phyloP scores from a whole-genome alignment of 2,113 vertebrate species.

The Synodontis membranacea region DNA sequence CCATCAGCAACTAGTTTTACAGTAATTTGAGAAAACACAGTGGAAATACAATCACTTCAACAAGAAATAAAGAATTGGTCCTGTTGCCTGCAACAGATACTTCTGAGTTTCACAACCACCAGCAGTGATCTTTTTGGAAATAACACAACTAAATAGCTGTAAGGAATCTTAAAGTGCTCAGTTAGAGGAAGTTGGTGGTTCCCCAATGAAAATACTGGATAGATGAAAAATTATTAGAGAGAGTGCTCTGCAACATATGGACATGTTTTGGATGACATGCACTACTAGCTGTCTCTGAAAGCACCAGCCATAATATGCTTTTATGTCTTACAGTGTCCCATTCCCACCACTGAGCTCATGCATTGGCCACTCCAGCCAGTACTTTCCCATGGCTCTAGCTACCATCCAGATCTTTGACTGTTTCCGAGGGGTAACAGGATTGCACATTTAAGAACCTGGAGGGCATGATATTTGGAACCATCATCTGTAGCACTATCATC shows the following conservation, averaged over 20 bases:
- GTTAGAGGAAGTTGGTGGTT: constrained; percentile 62
- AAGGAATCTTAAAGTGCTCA: constrained; percentile 57
- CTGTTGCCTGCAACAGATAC: constrained; percentile 54
- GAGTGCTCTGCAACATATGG: constrained; percentile 48
- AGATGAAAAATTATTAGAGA: constrained; percentile 62
- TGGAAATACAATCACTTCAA: constrained; percentile 21
- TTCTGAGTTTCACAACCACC: constrained; percentile 59
- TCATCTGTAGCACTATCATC: not conserved
- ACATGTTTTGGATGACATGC: constrained; percentile 63
- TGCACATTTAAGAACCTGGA: not conserved
- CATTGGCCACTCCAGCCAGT: constrained; percentile 21
- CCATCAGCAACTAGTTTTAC: constrained; percentile 19
- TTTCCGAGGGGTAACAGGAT: not conserved
- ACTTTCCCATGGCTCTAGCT: constrained; percentile 28
- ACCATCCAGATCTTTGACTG: constrained; percentile 21
- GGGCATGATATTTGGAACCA: not conserved
- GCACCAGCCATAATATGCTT: constrained; percentile 46
- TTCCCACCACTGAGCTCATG: constrained; percentile 42
- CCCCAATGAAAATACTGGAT: constrained; percentile 63
- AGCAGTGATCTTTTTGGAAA: constrained; percentile 47
- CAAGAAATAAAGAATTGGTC: constrained; percentile 34
- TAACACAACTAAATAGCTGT: constrained; percentile 50
- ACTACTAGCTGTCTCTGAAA: constrained; percentile 53
- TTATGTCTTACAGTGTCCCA: constrained; percentile 34
- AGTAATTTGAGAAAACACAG: constrained; percentile 36